Base-by-base conservation (phyloP, 2,888 invertebrate species). In the Cataglyphis albicans region DNA sequence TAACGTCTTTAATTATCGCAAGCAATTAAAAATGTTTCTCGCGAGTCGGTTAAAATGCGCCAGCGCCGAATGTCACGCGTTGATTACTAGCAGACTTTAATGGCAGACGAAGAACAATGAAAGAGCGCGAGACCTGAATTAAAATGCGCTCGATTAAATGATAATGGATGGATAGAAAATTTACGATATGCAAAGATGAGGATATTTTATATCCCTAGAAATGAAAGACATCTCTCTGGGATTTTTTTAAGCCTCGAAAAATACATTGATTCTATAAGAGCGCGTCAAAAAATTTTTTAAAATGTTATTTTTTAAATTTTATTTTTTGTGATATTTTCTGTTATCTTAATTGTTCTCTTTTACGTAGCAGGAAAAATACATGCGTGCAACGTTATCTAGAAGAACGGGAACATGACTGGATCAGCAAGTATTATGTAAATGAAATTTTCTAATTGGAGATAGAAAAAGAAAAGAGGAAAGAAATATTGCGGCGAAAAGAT, bases 11-110 rank as follows among this genome's bases (percentile, higher is more conserved):
- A 75, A 81, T 81, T 74, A 81, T 57, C 57, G 74, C 25, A 2
- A 2, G 41, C 81, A 81, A 81, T 81, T 81, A 81, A 81, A 81
- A 81, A 64, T 44, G 55, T 64, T 74, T 65, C 41, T 21, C 29
- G n/a, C 29, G 25, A 6, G 10, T 10, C 35, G 38, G 5, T 44
- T 70, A 32, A 32, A n/a, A 18, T 5, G 68, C 57, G 35, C n/a
- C 32, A 21, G 5, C 7, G 15, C 18, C 25, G 38, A 55, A 68
- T 55, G 57, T 70, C 41, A 32, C 15, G 29, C 21, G 68, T 68
- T 55, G 52, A 48, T n/a, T 48, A 48, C 48, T 48, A 7, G 48
- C 48, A 18, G 48, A 48, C 29, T 21, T 21, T 48, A 67, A 67
- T 67, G 29, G 29, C 48, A 64, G 64, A 35, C 41, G 41, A 55